Percentiles rank a stretch among this genome's conserved stretches.
These are phyloP conservation scores for Tanaodytes sp. DNA, from an alignment of 2,888 invertebrate species.

Conservation along the genomic window DNA sequence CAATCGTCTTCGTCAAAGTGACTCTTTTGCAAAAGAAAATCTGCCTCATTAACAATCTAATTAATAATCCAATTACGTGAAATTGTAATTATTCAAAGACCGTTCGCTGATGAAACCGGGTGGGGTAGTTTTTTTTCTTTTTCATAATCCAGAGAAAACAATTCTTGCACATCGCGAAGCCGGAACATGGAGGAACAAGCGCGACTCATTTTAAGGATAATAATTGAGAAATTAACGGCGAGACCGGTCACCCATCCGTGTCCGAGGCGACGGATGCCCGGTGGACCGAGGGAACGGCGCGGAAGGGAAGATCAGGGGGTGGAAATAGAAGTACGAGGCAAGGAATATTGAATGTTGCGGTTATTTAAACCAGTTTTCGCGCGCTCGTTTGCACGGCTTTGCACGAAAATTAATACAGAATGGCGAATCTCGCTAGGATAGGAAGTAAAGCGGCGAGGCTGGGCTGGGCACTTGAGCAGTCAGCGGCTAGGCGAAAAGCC, in stretches of 20 bases:
- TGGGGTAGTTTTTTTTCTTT: slow-evolving; percentile 31
- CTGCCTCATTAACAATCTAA: slow-evolving; percentile 72
- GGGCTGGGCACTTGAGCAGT: slow-evolving; percentile 56
- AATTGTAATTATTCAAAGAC: slow-evolving; percentile 58
- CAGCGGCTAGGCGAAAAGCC: slow-evolving; percentile 68
- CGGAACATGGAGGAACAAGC: too few relatives aligned
- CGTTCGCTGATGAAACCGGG: slow-evolving; percentile 21
- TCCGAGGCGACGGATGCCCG: background rate
- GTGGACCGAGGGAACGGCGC: background rate
- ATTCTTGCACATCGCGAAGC: too few relatives aligned
- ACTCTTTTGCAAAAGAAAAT: slow-evolving; percentile 61
- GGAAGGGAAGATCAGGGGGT: too few relatives aligned
- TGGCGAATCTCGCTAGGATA: slow-evolving; percentile 40
- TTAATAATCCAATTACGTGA: slow-evolving; percentile 72
- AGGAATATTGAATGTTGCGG: slow-evolving; percentile 57
- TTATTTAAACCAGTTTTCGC: slow-evolving; percentile 56
- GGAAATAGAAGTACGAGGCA: too few relatives aligned
- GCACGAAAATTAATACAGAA: slow-evolving; percentile 44
- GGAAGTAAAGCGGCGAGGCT: slow-evolving; percentile 41
- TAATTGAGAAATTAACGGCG: background rate
- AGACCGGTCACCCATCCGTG: background rate
- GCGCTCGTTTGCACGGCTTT: slow-evolving; percentile 46
- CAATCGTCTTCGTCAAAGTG: slow-evolving; percentile 54
- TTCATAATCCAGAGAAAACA: slow-evolving; percentile 67
- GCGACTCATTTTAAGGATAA: slow-evolving; percentile 18